Percentiles rank a stretch among this genome's conserved stretches.
phyloP scores from a whole-genome alignment of 2,888 invertebrate genomes.

The Capitulum mitella region DNA sequence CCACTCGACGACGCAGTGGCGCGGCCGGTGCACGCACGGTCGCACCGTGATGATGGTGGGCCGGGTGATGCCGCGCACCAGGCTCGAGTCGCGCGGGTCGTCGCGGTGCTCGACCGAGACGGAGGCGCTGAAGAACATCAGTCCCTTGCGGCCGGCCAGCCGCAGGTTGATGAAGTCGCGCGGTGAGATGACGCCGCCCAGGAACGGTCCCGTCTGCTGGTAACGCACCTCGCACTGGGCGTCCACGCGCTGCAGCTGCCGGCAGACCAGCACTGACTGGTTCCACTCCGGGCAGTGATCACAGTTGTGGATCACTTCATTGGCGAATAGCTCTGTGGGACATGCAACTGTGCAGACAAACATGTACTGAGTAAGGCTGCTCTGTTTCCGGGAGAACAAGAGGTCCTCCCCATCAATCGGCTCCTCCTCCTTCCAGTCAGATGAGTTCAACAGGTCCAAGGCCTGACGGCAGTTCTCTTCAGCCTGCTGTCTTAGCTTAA shows the following conservation, averaged over 20 bases:
- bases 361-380: background rate
- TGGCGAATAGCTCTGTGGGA: background rate
- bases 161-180: constrained; percentile 16
- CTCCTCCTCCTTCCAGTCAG: constrained; percentile 12
- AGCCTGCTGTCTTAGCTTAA: background rate
- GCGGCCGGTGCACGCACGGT: background rate
- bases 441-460: background rate
- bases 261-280: background rate
- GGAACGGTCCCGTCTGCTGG: background rate
- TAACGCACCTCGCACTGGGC: constrained; percentile 18
- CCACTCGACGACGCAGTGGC: constrained; percentile 19
- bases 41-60: constrained; percentile 17
- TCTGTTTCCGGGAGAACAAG: background rate
- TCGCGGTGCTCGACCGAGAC: background rate
- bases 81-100: background rate
- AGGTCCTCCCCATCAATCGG: background rate
- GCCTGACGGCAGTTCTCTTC: constrained; percentile 8
- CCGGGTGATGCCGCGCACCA: background rate
- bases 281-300: constrained; percentile 13
- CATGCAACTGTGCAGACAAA: constrained; percentile 10
- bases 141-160: constrained; percentile 20
- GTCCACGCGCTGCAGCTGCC: constrained; percentile 8
- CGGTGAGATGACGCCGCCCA: constrained; percentile 9
- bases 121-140: constrained; percentile 6
- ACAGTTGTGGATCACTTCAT: constrained; percentile 20